These are phyloP conservation scores for Halichoerus grypus DNA, from an alignment of 2,113 vertebrate genomes.

Conservation along the genomic window DNA sequence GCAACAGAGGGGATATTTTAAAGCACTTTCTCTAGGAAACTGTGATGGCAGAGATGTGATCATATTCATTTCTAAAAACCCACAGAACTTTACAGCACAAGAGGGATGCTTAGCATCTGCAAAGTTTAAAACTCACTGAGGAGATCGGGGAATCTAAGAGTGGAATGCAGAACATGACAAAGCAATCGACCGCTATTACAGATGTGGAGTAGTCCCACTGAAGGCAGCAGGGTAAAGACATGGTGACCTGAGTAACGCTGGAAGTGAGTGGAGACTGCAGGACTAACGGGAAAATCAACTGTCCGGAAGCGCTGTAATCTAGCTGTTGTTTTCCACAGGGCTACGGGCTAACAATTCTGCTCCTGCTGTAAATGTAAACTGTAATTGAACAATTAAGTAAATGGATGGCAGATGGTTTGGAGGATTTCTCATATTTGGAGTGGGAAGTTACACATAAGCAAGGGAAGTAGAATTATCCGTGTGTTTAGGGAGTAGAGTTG, in stretches of 20 bases:
- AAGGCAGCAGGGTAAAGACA: background rate
- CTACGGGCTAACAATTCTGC: background rate
- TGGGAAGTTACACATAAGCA: background rate
- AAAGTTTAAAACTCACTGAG: background rate
- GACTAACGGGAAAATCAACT: background rate
- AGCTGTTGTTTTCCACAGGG: background rate
- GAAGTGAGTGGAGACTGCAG: background rate
- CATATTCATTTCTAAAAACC: background rate
- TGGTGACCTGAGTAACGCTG: background rate
- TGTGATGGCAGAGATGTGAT: background rate
- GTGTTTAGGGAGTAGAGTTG: background rate
- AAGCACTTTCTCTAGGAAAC: background rate
- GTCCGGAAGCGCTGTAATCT: background rate
- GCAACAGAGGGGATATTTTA: background rate
- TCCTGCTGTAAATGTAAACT: background rate
- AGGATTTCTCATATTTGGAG: background rate
- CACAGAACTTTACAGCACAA: background rate
- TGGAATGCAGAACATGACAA: background rate
- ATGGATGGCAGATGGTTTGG: background rate
- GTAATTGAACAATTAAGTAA: background rate
- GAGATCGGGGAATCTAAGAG: background rate
- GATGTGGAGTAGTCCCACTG: background rate
- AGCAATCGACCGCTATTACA: background rate
- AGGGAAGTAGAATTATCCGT: background rate
- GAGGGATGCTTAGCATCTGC: background rate